phyloP scores from a whole-genome alignment of 2,888 invertebrate genomes.

The Aphodius granarius region DNA sequence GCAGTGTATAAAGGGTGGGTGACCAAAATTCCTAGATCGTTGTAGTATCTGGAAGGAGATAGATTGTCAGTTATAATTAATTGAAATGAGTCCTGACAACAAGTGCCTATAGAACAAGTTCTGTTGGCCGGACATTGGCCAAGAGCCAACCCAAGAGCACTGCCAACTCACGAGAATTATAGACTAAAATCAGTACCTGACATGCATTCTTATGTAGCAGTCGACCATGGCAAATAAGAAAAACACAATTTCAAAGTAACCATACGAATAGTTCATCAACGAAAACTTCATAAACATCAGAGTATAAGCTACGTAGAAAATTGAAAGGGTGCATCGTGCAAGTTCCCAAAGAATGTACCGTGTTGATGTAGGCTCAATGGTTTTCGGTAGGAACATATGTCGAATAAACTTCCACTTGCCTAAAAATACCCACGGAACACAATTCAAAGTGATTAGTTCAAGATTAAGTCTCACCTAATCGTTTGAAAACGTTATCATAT shows the following conservation, averaged over 20 bases:
- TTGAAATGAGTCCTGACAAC: too few relatives aligned
- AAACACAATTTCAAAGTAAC: constrained; percentile 11
- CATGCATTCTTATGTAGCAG: constrained; percentile 22
- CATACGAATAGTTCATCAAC: background rate
- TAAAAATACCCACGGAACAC: background rate
- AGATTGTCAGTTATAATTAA: too few relatives aligned
- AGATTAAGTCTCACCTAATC: constrained; percentile 21
- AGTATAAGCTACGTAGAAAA: constrained; percentile 14
- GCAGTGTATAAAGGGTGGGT: constrained; percentile 25
- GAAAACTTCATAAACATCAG: constrained; percentile 14
- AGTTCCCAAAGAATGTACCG: constrained; percentile 28
- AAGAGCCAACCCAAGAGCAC: too few relatives aligned
- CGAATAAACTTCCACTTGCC: constrained; percentile 24
- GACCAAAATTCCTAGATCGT: constrained; percentile 21
- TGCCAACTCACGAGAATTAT: too few relatives aligned
- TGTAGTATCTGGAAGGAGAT: constrained; percentile 13
- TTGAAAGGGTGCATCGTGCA: constrained; percentile 13
- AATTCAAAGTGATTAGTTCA: background rate
- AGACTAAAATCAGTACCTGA: too few relatives aligned
- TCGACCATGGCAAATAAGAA: constrained; percentile 12
- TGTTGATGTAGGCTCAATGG: constrained; percentile 25
- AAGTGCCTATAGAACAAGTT: too few relatives aligned
- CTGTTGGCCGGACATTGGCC: too few relatives aligned
- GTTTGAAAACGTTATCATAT: constrained; percentile 22
- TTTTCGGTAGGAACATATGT: constrained; percentile 21